Conservation (phyloP, 2,113 vertebrate species). For the Ammodytes dubius region DNA sequence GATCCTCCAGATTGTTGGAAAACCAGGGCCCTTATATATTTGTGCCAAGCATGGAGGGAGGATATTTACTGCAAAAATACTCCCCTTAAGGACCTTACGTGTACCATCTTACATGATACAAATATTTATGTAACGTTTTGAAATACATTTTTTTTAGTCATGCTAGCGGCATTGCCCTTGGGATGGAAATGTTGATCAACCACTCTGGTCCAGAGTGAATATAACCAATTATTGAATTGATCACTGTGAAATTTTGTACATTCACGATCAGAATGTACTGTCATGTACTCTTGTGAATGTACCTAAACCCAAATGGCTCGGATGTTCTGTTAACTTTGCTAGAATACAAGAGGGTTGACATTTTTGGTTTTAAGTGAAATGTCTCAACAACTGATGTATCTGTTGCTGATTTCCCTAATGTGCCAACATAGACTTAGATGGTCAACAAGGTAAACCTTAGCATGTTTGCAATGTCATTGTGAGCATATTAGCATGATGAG, state of each 20-base stretch:
- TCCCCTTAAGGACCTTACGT: background rate
- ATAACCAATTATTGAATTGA: background rate
- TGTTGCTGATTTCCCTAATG: no score
- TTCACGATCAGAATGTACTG: background rate
- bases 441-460: background rate
- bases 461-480: background rate
- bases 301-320: no score
- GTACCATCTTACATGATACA: background rate
- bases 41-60: slow-evolving; percentile 55
- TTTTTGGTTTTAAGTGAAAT: background rate
- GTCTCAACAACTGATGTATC: background rate
- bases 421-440: background rate
- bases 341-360: background rate
- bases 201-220: background rate
- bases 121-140: background rate
- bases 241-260: background rate
- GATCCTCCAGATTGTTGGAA: slow-evolving; percentile 73
- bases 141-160: background rate
- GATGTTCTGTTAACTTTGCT: no score
- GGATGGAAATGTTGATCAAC: background rate
- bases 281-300: no score
- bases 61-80: slow-evolving; percentile 40
- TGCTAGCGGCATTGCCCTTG: background rate
- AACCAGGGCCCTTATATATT: slow-evolving; percentile 37
- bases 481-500: background rate